Conservation (phyloP, 2,888 invertebrate species). For the Pyrrhosoma nymphula region DNA sequence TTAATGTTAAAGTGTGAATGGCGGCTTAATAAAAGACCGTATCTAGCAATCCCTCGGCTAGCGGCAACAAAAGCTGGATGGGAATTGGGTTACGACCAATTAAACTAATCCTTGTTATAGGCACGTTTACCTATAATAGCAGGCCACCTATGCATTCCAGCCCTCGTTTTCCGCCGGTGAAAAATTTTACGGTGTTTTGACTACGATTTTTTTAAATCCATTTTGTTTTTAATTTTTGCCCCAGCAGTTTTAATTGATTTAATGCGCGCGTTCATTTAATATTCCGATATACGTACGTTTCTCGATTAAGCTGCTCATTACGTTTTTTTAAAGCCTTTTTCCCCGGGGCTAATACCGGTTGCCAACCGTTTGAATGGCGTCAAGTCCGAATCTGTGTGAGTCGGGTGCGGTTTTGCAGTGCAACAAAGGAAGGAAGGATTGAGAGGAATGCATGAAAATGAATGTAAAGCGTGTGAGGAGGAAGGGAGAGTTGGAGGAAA, state of each 20-base stretch:
- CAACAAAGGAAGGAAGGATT: background rate
- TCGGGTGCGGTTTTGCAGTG: background rate
- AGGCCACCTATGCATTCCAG: background rate
- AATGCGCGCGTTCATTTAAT: conserved; percentile 14
- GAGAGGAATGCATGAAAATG: background rate
- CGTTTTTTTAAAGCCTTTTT: background rate
- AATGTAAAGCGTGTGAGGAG: background rate
- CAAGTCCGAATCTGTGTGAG: background rate
- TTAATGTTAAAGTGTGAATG: background rate
- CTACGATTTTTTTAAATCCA: background rate
- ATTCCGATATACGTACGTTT: background rate
- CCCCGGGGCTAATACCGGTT: background rate
- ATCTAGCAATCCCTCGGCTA: background rate
- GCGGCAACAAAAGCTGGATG: background rate
- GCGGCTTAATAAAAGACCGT: background rate
- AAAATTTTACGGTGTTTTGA: background rate
- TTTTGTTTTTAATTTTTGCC: background rate
- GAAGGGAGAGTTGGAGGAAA: background rate
- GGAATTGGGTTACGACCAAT: background rate
- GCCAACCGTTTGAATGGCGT: background rate
- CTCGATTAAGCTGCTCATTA: conserved; percentile 11
- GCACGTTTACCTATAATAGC: background rate
- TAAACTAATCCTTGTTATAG: background rate
- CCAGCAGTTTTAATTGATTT: background rate
- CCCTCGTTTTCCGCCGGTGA: background rate